Evolutionary conservation across 2,113 vertebrate species (phyloP).

Genomic region (Muntiacus reevesi): DNA sequence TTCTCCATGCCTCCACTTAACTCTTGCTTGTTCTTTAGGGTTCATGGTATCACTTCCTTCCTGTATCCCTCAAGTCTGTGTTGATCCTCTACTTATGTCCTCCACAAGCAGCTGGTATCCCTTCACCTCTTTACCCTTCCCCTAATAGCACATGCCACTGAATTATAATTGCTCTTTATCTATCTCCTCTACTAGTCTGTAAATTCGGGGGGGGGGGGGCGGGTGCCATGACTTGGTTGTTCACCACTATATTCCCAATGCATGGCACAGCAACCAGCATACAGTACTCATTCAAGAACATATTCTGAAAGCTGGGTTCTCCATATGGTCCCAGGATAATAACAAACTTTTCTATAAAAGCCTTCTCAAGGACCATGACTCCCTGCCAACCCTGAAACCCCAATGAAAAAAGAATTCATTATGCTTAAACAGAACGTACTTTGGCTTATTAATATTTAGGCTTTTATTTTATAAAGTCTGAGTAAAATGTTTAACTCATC

Average conservation of each 20-base stretch:
- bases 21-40: not conserved
- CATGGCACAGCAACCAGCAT: not conserved
- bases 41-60: not conserved
- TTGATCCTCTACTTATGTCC: not conserved
- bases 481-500: not conserved
- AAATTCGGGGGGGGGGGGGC: not conserved
- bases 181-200: not conserved
- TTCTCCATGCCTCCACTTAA: not conserved
- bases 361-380: not conserved
- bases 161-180: not conserved
- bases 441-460: not conserved
- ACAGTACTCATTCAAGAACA: not conserved
- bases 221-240: not conserved
- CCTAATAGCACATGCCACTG: not conserved
- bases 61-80: not conserved
- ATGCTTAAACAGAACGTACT: not conserved
- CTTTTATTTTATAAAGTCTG: slow-evolving; percentile 2
- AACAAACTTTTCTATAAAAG: not conserved
- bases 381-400: accelerated
- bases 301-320: not conserved
- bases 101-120: not conserved
- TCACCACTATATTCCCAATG: not conserved
- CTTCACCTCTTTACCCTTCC: not conserved
- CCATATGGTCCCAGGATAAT: not conserved
- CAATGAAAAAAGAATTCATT: not conserved